Base-by-base conservation (phyloP, 2,888 invertebrate genomes). In the Acheta domesticus region DNA sequence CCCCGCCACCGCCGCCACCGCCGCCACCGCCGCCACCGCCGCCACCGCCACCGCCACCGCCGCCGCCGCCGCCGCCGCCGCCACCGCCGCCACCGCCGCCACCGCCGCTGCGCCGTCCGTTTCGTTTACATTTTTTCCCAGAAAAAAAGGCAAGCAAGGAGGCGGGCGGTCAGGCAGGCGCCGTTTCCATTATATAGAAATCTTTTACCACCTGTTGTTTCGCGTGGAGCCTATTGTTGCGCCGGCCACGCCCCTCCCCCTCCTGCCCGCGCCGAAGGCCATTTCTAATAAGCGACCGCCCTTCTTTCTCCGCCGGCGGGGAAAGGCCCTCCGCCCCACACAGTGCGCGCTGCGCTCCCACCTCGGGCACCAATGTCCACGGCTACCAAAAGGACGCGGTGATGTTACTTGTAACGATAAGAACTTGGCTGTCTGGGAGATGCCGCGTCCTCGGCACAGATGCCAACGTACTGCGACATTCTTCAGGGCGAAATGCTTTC, bases 131-230 rank as follows among this genome's bases (percentile, higher is more conserved):
- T 62, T 62, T 62, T 62, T 62, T 11, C 62, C 62, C 16, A 62
- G 62, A 62, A 62, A 62, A n/a, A 62, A 62, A 14, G 14, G 62
- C 62, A 19, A 14, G 62, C n/a, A 4, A 36, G 8, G 36, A 36
- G 36, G 36, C 36, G 36, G 36, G 3, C 36, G 36, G 36, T 36
- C 36, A 36, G 11, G 36, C 36, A 36, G 36, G 36, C 16, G 62
- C 62, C 14, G 62, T 62, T 62, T n/a, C 62, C 62, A 62, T 62
- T 62, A 62, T 62, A 62, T n/a, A 14, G 62, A 62, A 62, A 62
- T 62, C 62, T 62, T 62, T 62, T 62, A 62, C 62, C 62, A 62
- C 62, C 62, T 62, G 62, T 62, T 62, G 62, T 62, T 62, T 62
- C n/a, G 62, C 16, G 62, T 8, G 16, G 62, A n/a, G n/a, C 16